Evolutionary conservation across 2,797 vertebrate species (phyloP).

Genomic region (Poecile montanus): DNA sequence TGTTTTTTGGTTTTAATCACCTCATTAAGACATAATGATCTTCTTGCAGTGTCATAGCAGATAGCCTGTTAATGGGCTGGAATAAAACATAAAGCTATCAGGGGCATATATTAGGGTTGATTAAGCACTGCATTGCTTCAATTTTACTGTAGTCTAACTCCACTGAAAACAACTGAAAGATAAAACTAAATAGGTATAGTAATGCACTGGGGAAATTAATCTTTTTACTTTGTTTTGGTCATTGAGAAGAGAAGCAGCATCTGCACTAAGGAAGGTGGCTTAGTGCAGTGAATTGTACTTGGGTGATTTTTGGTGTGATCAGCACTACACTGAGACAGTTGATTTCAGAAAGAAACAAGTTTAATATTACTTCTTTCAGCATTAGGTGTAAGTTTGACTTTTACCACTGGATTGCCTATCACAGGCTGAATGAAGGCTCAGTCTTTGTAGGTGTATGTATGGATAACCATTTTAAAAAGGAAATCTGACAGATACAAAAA

Average conservation of each 20-base stretch:
- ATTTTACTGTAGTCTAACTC: not conserved
- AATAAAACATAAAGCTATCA: slow-evolving; percentile 63
- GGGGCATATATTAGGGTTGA: slow-evolving; percentile 24
- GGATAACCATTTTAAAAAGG: not conserved
- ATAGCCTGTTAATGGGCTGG: slow-evolving; percentile 65
- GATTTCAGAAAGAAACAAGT: not conserved
- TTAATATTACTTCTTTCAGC: not conserved
- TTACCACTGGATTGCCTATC: not conserved
- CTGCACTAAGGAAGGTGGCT: not conserved
- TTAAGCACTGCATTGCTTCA: slow-evolving; percentile 1
- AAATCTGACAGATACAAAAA: not conserved
- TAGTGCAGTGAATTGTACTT: slow-evolving; percentile 24
- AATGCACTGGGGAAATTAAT: not conserved
- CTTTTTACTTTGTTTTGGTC: not conserved
- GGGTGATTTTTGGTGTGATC: not conserved
- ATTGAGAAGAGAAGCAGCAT: not conserved
- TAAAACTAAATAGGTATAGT: not conserved
- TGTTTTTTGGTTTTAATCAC: slow-evolving; percentile 71
- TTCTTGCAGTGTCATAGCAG: slow-evolving; percentile 62
- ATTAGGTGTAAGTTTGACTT: not conserved
- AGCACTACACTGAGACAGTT: not conserved
- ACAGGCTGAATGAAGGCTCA: not conserved
- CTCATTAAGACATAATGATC: slow-evolving; percentile 73
- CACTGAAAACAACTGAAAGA: slow-evolving; percentile 3
- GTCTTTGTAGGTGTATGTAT: not conserved